Percentiles rank a stretch among this genome's conserved stretches.
Evolutionary conservation across 2,797 vertebrate genomes (phyloP).

Genomic region (Pyrocephalus nanus): DNA sequence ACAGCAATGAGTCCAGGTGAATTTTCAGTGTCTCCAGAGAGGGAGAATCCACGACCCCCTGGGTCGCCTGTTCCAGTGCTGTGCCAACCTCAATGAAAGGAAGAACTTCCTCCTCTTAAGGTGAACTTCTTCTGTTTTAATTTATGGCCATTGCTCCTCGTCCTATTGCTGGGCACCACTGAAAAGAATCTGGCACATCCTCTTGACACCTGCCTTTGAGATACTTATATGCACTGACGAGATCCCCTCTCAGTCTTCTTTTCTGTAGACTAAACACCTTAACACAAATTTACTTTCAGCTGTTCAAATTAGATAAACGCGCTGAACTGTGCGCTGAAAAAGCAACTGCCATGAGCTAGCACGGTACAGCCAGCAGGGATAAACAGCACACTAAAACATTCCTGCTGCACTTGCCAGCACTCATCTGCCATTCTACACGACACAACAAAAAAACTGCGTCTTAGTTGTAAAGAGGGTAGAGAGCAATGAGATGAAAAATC

Average conservation of each 20-base stretch:
- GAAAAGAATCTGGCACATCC: background rate
- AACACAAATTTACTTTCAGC: background rate
- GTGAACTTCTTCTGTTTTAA: background rate
- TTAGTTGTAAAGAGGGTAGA: rapidly evolving
- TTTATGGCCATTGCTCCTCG: background rate
- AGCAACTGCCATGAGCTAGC: background rate
- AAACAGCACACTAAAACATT: background rate
- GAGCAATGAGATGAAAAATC: rapidly evolving
- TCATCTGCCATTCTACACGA: background rate
- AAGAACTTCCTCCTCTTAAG: background rate
- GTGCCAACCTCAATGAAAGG: background rate
- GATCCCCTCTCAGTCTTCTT: background rate
- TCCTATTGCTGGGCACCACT: background rate
- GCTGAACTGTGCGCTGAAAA: rapidly evolving
- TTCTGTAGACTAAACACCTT: background rate
- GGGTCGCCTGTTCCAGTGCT: background rate
- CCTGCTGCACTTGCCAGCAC: background rate
- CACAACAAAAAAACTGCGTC: background rate
- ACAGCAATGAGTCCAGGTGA: background rate
- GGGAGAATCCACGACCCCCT: background rate
- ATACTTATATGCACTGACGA: background rate
- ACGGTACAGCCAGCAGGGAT: background rate
- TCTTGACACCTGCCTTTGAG: background rate
- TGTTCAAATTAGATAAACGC: background rate
- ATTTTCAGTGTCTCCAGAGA: background rate